Percentiles rank a stretch among this genome's conserved stretches.
These are phyloP conservation scores for Myripristis jacobus DNA, from an alignment of 2,797 vertebrate genomes.

Conservation along the genomic window DNA sequence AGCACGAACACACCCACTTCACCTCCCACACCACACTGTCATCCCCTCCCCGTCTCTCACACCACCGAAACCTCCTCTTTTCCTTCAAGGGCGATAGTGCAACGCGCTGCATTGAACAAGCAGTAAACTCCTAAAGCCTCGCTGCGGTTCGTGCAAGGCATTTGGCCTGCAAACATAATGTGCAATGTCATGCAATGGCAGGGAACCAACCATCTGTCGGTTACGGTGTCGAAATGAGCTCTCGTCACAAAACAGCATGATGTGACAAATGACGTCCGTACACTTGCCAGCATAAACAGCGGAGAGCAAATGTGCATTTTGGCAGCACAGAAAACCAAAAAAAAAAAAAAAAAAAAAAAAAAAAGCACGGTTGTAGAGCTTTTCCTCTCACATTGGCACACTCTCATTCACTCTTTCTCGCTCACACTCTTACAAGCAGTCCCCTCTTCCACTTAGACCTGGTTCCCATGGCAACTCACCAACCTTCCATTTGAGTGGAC, in stretches of 20 bases:
- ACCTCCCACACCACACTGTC: not conserved
- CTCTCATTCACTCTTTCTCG: conserved; percentile 30
- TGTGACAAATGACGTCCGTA: conserved; percentile 22
- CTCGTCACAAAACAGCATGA: conserved; percentile 45
- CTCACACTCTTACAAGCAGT: conserved; percentile 26
- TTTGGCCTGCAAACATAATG: conserved; percentile 42
- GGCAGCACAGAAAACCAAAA: not conserved
- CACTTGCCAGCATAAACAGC: conserved; percentile 31
- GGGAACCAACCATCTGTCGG: conserved; percentile 52
- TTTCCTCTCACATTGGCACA: conserved; percentile 4
- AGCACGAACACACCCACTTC: not conserved
- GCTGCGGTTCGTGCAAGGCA: conserved; percentile 25
- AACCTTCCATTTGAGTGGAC: conserved; percentile 64
- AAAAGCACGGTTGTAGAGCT: not conserved
- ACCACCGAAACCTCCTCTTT: not conserved
- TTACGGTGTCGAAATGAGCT: not conserved
- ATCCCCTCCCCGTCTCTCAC: not conserved
- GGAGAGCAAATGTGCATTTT: conserved; percentile 2
- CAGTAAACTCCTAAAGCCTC: conserved; percentile 40
- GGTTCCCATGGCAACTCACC: conserved; percentile 74
- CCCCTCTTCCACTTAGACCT: conserved; percentile 54
- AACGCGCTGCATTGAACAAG: conserved; percentile 33
- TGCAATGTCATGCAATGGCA: conserved; percentile 49
- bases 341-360: no score
- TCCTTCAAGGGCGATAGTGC: conserved; percentile 1